Evolutionary conservation across 2,888 invertebrate species (phyloP), one percentile per base, ranked within the genome.

Genomic region (Papilio demoleus): DNA sequence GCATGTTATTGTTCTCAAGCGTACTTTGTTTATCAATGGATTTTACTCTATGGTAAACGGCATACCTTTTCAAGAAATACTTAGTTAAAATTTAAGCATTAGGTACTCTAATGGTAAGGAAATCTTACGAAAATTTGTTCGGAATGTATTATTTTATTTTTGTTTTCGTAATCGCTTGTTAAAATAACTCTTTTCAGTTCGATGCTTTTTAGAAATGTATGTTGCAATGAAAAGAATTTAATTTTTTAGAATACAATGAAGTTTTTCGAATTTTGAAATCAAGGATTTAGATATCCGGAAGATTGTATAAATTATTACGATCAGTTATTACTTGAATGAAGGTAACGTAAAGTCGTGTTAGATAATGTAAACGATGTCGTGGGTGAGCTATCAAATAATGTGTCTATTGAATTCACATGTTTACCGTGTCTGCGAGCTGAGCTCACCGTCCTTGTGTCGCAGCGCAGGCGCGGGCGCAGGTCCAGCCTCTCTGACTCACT

Each of bases 361-460:
- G 40, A 40, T 40, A 24, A 36, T 31, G 58, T 38, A 68, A 70
- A 70, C 71, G 73, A 62, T 80, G 75, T 84, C 81, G 86, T 87
- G 82, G 82, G 82, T 83, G 85, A 80, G 75, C 76, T 76, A 81
- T 81, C 82, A 82, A 73, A 74, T 72, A 72, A 73, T 73, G 70
- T 74, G 66, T 67, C 71, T 70, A 86, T 85, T 84, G 79, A 83
- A 83, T 86, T 82, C 79, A 83, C 79, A 83, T 88, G 81, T 82
- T 84, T 84, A 77, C 78, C 79, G 75, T 79, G 71, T 75, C 69
- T 73, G 75, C 69, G 73, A 65, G 79, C 79, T 83, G 87, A 84
- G 81, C 84, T 88, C 86, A 86, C 81, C 81, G 89, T 88, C 91
- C 91, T 92, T 92, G 92, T 81, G 84, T 84, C 80, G 75, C 80